phyloP scores from a whole-genome alignment of 2,888 invertebrate species.

The Dryobota labecula region DNA sequence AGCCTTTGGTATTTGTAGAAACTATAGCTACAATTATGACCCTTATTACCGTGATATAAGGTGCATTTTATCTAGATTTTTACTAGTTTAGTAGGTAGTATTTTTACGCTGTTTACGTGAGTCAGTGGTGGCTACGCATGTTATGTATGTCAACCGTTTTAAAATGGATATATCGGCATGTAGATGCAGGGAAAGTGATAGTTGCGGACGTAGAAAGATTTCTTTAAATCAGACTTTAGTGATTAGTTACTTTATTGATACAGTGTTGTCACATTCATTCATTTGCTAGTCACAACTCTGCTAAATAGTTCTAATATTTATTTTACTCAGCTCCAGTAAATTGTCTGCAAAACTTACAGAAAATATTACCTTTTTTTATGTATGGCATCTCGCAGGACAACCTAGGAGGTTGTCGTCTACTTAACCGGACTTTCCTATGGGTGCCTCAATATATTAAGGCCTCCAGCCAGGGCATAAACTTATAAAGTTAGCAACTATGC shows the following conservation, averaged over 20 bases:
- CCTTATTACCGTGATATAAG: conserved; percentile 61
- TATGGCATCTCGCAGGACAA: no score
- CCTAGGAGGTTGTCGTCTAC: no score
- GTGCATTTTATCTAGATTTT: conserved; percentile 50
- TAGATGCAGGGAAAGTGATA: conserved; percentile 52
- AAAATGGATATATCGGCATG: conserved; percentile 28
- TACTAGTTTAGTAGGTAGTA: conserved; percentile 45
- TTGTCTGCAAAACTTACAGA: neutral
- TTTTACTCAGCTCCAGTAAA: neutral
- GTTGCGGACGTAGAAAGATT: conserved; percentile 11
- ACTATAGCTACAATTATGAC: conserved; percentile 31
- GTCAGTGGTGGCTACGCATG: conserved; percentile 44
- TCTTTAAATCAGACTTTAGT: conserved; percentile 4
- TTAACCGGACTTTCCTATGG: no score
- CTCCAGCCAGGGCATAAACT: no score
- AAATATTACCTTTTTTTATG: neutral
- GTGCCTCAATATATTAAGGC: no score
- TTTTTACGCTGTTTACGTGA: conserved; percentile 67
- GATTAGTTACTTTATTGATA: neutral
- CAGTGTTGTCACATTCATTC: neutral
- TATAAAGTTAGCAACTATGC: no score
- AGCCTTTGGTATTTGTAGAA: conserved; percentile 63
- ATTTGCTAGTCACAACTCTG: neutral
- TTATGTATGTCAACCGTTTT: conserved; percentile 58
- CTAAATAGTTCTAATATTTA: neutral